These are phyloP conservation scores for Drosophila borealis DNA, from an alignment of 2,888 invertebrate genomes.

Conservation along the genomic window DNA sequence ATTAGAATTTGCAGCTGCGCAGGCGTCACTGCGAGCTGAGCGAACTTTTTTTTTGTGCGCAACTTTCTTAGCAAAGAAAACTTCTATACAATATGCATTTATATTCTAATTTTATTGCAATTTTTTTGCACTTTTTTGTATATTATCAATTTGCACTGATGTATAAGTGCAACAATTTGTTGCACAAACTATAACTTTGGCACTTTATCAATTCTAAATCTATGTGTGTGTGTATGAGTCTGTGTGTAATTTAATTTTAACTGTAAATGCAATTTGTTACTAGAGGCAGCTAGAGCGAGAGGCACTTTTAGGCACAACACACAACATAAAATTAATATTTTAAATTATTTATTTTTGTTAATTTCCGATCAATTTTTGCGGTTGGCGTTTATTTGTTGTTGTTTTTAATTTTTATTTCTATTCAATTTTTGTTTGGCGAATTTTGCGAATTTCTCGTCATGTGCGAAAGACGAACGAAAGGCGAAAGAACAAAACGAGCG, in stretches of 20 bases:
- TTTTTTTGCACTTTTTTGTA: conserved; percentile 33
- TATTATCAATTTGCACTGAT: conserved; percentile 14
- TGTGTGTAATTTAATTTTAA: conserved; percentile 21
- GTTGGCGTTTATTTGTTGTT: neutral
- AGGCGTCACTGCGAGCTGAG: conserved; percentile 57
- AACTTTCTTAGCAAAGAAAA: conserved; percentile 9
- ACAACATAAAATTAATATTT: conserved; percentile 12
- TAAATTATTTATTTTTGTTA: neutral
- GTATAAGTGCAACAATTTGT: conserved; percentile 12
- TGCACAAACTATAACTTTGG: conserved; percentile 38
- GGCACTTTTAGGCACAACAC: conserved; percentile 44
- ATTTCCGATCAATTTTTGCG: conserved; percentile 10
- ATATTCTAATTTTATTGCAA: neutral
- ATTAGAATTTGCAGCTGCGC: conserved; percentile 73
- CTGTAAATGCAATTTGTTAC: conserved; percentile 53
- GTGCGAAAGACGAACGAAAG: conserved; percentile 38
- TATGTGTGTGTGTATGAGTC: conserved; percentile 19
- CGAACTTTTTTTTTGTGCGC: conserved; percentile 10
- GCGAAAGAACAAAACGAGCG: conserved; percentile 48
- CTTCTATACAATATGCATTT: conserved; percentile 10
- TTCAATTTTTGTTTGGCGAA: conserved; percentile 15
- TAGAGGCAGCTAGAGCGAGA: conserved; percentile 5
- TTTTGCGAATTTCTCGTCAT: conserved; percentile 41
- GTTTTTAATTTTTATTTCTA: neutral
- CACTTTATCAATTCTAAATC: conserved; percentile 41